phyloP scores from a whole-genome alignment of 2,888 invertebrate species.

The Alitta virens region DNA sequence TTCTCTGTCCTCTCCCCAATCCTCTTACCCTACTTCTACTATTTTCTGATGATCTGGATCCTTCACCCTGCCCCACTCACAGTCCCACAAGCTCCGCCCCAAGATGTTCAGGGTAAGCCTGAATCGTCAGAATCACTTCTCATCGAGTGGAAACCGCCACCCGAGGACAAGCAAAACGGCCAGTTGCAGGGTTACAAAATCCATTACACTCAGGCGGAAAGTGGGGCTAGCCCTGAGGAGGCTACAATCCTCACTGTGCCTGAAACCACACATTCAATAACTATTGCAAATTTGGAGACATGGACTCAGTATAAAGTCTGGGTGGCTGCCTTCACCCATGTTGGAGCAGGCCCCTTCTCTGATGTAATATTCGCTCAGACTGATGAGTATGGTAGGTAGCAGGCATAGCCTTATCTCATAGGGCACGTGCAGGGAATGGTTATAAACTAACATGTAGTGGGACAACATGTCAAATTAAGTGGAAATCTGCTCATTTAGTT shows the following conservation, averaged over 20 bases:
- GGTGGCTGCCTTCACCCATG: conserved; percentile 70
- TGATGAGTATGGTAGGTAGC: conserved; percentile 94
- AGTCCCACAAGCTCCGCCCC: conserved; percentile 97
- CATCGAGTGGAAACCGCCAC: conserved; percentile 90
- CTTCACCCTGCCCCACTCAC: conserved; percentile 11
- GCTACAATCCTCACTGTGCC: conserved; percentile 42
- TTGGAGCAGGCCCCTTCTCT: conserved; percentile 91
- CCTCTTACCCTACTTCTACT: conserved; percentile 2
- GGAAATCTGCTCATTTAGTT: no score
- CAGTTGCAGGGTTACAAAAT: conserved; percentile 48
- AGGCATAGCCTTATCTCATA: not conserved
- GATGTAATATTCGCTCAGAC: conserved; percentile 89
- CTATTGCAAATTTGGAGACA: conserved; percentile 84
- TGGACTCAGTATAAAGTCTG: conserved; percentile 97
- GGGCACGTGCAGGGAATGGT: no score
- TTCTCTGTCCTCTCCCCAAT: conserved; percentile 10
- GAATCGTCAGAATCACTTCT: conserved; percentile 85
- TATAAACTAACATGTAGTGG: no score
- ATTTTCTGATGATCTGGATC: no score
- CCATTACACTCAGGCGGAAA: conserved; percentile 57
- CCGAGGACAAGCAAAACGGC: conserved; percentile 85
- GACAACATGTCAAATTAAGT: no score
- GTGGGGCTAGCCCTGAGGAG: conserved; percentile 63
- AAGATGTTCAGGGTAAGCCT: conserved; percentile 85
- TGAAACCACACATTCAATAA: conserved; percentile 60